phyloP scores from a whole-genome alignment of 2,888 invertebrate species.

The Auanema sp. region DNA sequence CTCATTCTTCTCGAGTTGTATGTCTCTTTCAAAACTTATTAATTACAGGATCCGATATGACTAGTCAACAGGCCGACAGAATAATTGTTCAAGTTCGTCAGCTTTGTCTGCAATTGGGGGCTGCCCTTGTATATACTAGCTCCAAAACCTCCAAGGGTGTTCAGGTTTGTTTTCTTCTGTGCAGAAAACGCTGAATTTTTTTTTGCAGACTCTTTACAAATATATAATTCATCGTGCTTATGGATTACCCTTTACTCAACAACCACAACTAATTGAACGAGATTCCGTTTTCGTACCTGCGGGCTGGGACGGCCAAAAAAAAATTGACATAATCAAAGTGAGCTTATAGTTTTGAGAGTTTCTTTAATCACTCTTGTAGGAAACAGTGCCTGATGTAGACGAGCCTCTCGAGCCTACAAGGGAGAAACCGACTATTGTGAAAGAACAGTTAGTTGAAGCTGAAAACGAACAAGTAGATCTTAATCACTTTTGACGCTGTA shows the following conservation, averaged over 20 bases:
- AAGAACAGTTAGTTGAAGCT: constrained; percentile 44
- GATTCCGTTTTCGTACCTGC: constrained; percentile 60
- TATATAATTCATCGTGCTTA: constrained; percentile 60
- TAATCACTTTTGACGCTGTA: background rate
- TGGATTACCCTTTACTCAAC: constrained; percentile 53
- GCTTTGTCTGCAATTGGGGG: constrained; percentile 57
- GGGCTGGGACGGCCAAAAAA: constrained; percentile 61
- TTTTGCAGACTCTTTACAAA: constrained; percentile 54
- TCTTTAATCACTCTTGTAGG: constrained; percentile 19
- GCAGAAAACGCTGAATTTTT: background rate
- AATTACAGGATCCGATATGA: constrained; percentile 27
- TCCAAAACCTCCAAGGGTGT: constrained; percentile 39
- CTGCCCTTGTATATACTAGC: constrained; percentile 53
- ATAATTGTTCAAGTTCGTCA: constrained; percentile 57
- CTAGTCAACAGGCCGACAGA: constrained; percentile 46
- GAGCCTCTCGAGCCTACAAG: constrained; percentile 44
- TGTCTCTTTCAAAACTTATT: too few species aligned
- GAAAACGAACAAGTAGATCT: constrained; percentile 49
- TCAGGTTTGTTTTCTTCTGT: constrained; percentile 32
- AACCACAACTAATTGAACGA: constrained; percentile 59
- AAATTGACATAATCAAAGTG: constrained; percentile 56
- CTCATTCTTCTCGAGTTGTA: background rate
- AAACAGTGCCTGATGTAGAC: constrained; percentile 39
- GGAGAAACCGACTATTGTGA: constrained; percentile 30
- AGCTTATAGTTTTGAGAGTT: too few species aligned